Conservation (phyloP, 2,888 invertebrate species). For the Ectobius pallidus region DNA sequence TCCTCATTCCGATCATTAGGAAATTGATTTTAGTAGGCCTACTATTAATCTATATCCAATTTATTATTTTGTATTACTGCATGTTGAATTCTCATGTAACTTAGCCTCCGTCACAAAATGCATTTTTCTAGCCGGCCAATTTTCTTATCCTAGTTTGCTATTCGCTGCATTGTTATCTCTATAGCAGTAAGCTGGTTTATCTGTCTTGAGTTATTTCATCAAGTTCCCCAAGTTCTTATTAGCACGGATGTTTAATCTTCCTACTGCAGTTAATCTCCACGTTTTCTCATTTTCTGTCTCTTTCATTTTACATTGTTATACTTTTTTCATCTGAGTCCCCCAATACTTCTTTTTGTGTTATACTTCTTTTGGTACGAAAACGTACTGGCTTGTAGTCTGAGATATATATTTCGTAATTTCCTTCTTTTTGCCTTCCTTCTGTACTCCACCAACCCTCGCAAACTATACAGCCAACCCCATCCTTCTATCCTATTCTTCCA, state of each 20-base stretch:
- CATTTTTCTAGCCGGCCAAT: no score
- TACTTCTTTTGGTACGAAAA: conserved; percentile 26
- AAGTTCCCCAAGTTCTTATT: background rate
- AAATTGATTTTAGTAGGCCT: no score
- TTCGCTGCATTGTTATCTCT: no score
- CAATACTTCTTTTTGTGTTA: background rate
- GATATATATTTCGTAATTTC: conserved; percentile 41
- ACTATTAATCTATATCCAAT: no score
- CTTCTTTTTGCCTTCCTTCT: conserved; percentile 17
- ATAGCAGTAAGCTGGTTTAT: no score
- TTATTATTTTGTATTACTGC: no score
- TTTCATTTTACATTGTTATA: no score
- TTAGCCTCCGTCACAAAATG: no score
- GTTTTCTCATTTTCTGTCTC: background rate
- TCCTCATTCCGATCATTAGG: no score
- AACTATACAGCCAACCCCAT: no score
- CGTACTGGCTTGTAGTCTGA: conserved; percentile 23
- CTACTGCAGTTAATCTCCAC: conserved; percentile 13
- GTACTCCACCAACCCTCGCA: background rate
- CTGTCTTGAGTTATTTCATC: conserved; percentile 12
- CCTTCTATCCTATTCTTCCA: background rate
- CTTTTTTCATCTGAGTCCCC: conserved; percentile 14
- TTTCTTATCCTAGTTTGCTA: no score
- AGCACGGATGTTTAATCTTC: conserved; percentile 17
- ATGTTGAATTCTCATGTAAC: no score